These are phyloP conservation scores for Polydrusus cervinus DNA, from an alignment of 2,888 invertebrate genomes.

Conservation along the genomic window DNA sequence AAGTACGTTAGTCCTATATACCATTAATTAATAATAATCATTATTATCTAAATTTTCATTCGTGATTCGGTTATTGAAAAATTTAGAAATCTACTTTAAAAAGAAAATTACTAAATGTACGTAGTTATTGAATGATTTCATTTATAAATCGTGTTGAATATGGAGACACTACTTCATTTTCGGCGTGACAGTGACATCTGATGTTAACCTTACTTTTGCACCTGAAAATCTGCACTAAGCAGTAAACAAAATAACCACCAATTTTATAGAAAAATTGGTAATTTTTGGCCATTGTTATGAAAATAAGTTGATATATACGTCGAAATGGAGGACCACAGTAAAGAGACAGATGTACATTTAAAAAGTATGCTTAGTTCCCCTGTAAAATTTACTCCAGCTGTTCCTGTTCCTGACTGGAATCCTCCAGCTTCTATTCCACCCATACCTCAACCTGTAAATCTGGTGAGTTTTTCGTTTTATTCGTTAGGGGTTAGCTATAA, in stretches of 20 bases:
- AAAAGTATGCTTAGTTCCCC: slow-evolving; percentile 70
- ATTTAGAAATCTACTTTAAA: too few species aligned
- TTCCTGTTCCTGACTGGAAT: slow-evolving; percentile 70
- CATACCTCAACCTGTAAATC: slow-evolving; percentile 38
- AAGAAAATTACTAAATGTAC: neutral
- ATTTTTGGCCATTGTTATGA: slow-evolving; percentile 9
- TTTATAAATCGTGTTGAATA: neutral
- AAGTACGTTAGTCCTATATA: too few species aligned
- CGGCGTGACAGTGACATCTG: too few species aligned
- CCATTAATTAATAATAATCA: too few species aligned
- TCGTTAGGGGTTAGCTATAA: too few species aligned
- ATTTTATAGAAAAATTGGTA: neutral
- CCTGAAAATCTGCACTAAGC: too few species aligned
- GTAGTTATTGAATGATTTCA: too few species aligned
- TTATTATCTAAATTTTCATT: too few species aligned
- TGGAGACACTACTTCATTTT: too few species aligned
- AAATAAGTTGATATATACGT: slow-evolving; percentile 13
- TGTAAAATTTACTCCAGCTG: slow-evolving; percentile 67
- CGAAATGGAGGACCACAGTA: slow-evolving; percentile 47
- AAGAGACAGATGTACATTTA: slow-evolving; percentile 65
- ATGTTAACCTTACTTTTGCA: slow-evolving; percentile 16
- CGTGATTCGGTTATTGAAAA: too few species aligned
- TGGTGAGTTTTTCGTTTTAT: slow-evolving; percentile 32
- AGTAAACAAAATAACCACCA: slow-evolving; percentile 3
- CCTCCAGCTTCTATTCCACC: slow-evolving; percentile 49